These are phyloP conservation scores for Brachymystax lenok DNA, from an alignment of 2,797 vertebrate species.

Conservation along the genomic window DNA sequence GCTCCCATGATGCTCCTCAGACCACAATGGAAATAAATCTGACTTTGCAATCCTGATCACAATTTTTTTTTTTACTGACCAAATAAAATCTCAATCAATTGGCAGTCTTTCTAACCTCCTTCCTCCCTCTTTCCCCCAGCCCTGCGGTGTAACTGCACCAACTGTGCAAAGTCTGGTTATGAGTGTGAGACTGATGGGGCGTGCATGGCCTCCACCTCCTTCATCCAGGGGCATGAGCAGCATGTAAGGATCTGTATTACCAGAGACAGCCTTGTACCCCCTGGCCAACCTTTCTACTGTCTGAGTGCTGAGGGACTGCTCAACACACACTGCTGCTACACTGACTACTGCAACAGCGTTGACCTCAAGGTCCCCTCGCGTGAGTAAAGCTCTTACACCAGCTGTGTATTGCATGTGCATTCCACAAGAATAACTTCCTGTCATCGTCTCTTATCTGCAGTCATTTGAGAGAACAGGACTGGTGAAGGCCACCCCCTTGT, in stretches of 20 bases:
- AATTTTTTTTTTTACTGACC: too few species aligned
- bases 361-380: conserved; percentile 88
- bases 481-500: too few species aligned
- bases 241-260: conserved; percentile 91
- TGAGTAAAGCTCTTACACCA: conserved; percentile 65
- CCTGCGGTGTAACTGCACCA: conserved; percentile 90
- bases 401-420: too few species aligned
- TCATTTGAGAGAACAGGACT: too few species aligned
- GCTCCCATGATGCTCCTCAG: not conserved
- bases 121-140: conserved; percentile 62
- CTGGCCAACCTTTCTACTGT: conserved; percentile 94
- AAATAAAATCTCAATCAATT: too few species aligned
- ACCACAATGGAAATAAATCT: too few species aligned
- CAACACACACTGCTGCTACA: conserved; percentile 96
- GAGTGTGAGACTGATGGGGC: conserved; percentile 96
- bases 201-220: conserved; percentile 94
- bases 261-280: conserved; percentile 83
- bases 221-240: conserved; percentile 82
- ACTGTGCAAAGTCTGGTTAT: conserved; percentile 87
- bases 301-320: conserved; percentile 89
- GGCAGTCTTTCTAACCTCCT: too few species aligned
- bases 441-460: not conserved
- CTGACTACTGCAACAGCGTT: conserved; percentile 95
- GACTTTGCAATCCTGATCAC: too few species aligned
- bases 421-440: too few species aligned